A percentile compares a stretch with the other conserved stretches of the same genome.
phyloP scores from a whole-genome alignment of 2,113 vertebrate species.

The Oryzias melastigma region DNA sequence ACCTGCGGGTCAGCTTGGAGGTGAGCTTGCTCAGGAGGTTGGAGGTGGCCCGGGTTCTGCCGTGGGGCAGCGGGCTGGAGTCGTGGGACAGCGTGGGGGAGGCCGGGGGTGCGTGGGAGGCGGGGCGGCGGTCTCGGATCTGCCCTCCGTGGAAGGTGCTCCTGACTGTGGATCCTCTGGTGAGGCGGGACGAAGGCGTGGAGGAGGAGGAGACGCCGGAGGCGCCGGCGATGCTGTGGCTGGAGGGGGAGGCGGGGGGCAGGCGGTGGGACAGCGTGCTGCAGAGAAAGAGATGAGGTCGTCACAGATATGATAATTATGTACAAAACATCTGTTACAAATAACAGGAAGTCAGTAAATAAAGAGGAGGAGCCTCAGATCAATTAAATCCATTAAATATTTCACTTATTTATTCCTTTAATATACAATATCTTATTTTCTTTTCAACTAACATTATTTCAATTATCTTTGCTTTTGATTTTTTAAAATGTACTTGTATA shows the following conservation, averaged over 20 bases:
- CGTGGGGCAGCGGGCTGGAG: slow-evolving; percentile 79
- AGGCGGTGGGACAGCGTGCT: slow-evolving; percentile 77
- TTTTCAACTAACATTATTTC: no score
- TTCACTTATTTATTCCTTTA: no score
- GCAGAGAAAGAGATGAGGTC: slow-evolving; percentile 6
- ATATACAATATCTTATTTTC: no score
- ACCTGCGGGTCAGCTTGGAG: slow-evolving; percentile 93
- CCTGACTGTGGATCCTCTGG: slow-evolving; percentile 85
- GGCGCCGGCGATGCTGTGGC: slow-evolving; percentile 82
- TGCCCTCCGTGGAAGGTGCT: slow-evolving; percentile 96
- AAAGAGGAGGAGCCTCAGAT: no score
- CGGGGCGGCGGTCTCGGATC: slow-evolving; percentile 84
- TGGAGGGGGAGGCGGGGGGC: slow-evolving; percentile 82
- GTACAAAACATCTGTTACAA: no score
- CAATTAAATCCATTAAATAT: no score
- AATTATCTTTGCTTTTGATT: no score
- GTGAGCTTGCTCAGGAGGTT: slow-evolving; percentile 94
- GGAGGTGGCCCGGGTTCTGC: slow-evolving; percentile 84
- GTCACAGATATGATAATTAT: neutral
- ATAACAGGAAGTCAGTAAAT: no score
- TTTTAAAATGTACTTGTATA: no score
- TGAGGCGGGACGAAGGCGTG: slow-evolving; percentile 82
- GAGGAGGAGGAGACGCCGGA: slow-evolving; percentile 70
- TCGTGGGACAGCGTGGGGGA: slow-evolving; percentile 87
- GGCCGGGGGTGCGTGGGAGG: slow-evolving; percentile 81